Evolutionary conservation across 2,113 vertebrate genomes (phyloP), one percentile per base, ranked within the genome.

Genomic region (Serinus canaria): DNA sequence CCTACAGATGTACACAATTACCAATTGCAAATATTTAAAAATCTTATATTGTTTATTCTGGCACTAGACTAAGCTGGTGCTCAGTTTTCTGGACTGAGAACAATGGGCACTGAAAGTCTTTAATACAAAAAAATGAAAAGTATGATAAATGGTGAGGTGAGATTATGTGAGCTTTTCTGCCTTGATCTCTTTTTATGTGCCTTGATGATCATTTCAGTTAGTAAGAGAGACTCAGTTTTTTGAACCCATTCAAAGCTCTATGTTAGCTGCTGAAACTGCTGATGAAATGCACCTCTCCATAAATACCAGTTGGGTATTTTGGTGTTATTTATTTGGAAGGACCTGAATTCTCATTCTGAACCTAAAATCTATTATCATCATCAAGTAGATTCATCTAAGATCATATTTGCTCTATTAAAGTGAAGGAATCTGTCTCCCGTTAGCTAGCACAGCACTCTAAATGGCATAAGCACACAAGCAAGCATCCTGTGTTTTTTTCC

Each of bases 291-390:
- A 19, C 11, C 35, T 67, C 50, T 91, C 44, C 52, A 46, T 63
- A 86, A 90, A 70, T 37, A 75, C 33, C 35, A 69, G 33, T 62
- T 66, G 55, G n/a, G 20, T 74, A 31, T 76, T 87, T 81, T 15
- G 35, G 17, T 85, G 72, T 33, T 76, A 14, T 87, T 93, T 79
- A 62, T 91, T 95, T 80, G 59, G 43, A 66, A 83, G 41, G n/a
- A 91, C 28, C 3, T 66, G 58, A 90, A 77, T 88, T 94, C 59
- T 90, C 79, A 76, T 90, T 95, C 77, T 92, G 67, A 93, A 86
- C 20, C 17, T 39, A 80, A 72, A 91, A 89, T 63, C 47, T 81
- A 23, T 81, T 50, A 39, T n/a, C 55, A 43, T 35, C 46, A 63
- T 59, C 37, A 90, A 67, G 44, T 30, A 62, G 35, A 80, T 83